Evolutionary conservation across 2,113 vertebrate genomes (phyloP).

Genomic region (Gadus macrocephalus): DNA sequence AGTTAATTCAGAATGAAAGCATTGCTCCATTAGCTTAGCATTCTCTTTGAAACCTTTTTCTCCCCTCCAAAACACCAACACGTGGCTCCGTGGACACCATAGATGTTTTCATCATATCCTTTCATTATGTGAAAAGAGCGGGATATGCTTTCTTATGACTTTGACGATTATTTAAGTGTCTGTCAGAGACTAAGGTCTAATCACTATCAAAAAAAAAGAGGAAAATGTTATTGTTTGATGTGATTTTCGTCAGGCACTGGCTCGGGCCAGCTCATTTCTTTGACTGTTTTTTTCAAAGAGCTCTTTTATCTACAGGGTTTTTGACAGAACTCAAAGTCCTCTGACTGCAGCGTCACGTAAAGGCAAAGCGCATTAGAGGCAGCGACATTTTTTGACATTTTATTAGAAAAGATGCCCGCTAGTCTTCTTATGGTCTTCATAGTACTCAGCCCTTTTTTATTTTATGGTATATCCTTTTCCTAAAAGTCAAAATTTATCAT

Average conservation of each 20-base stretch:
- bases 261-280: conserved; percentile 42
- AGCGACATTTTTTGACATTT: conserved; percentile 13
- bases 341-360: conserved; percentile 50
- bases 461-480: neutral
- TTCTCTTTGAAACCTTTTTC: conserved; percentile 65
- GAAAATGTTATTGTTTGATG: conserved; percentile 66
- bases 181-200: conserved; percentile 63
- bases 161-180: conserved; percentile 63
- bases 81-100: conserved; percentile 52
- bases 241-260: conserved; percentile 56
- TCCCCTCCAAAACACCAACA: conserved; percentile 27
- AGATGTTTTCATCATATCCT: conserved; percentile 55
- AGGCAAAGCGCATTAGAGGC: conserved; percentile 50
- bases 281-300: conserved; percentile 61
- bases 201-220: conserved; percentile 58
- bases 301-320: conserved; percentile 63
- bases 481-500: neutral
- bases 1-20: conserved; percentile 63
- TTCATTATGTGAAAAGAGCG: conserved; percentile 49
- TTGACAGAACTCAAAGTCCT: conserved; percentile 58
- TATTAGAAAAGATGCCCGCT: conserved; percentile 41
- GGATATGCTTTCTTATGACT: conserved; percentile 56
- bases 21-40: conserved; percentile 54
- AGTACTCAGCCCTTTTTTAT: neutral
- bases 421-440: conserved; percentile 47